Evolutionary conservation across 2,797 vertebrate genomes (phyloP), one percentile per base, ranked within the genome.

Genomic region (Cirrhinus molitorella): DNA sequence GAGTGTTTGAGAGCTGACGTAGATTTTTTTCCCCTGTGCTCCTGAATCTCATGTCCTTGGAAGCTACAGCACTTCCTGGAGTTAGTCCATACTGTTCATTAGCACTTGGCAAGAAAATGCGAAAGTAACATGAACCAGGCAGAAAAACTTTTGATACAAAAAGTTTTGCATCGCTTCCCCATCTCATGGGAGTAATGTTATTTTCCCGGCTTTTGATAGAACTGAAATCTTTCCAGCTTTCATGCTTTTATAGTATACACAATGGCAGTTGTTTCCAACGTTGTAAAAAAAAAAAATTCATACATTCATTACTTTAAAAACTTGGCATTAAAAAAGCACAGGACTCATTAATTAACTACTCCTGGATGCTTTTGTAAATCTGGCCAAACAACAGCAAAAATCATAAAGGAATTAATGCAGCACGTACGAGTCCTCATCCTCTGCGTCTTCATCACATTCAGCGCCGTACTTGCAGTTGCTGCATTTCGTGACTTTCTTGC

Each of bases 401-500:
- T 51, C 2, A 55, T 28, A 40, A 49, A 45, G n/a, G 28, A 43
- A 47, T 12, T 14, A 70, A 77, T 21, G 4, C 76, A 0, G 47
- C 45, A 93, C 97, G 96, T 86, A 99, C 98, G 97, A 95, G 79
- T 88, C 88, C 74, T 97, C 93, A 72, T 99, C 98, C 91, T 99
- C 98, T 21, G 97, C 96, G 91, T 99, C 98, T 93, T 99, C 98
- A 57, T 99, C 98, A 91, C 98, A 99, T 85, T 99, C 98, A 8
- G 98, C 98, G 87, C 98, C 98, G n/a, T 97, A 99, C 90, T 97
- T 98, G 96, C 98, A 99, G 92, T 95, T 97, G 81, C 97, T 97
- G 91, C 98, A 99, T 90, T 98, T 99, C 7, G 96, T 96, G 68
- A 94, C 94, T 84, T 99, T 99, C 85, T 96, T 98, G 43, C 96